Evolutionary conservation across 37 sponge, comb jelly and placozoan genomes (phyloP).

Genomic region (Dysidea cf. avara): DNA sequence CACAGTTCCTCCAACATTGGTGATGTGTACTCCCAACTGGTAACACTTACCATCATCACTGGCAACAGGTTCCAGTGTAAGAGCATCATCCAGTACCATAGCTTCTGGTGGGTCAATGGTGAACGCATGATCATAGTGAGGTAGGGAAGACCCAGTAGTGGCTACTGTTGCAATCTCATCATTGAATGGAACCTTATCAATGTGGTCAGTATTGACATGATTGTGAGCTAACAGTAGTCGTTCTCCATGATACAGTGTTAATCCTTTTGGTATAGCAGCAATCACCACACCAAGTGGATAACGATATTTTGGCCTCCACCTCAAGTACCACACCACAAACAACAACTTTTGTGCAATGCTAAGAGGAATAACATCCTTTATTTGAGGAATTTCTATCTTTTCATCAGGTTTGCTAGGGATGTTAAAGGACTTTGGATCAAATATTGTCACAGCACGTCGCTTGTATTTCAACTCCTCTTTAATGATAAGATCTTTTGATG

Average conservation of each 20-base stretch:
- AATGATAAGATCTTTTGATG: not conserved
- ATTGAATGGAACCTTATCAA: not conserved
- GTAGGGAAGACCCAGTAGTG: not conserved
- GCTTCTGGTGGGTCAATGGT: slow-evolving; percentile 77
- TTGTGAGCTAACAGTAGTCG: slow-evolving; percentile 26
- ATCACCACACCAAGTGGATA: slow-evolving; percentile 54
- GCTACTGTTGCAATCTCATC: not conserved
- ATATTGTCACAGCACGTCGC: slow-evolving; percentile 41
- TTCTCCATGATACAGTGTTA: slow-evolving; percentile 43
- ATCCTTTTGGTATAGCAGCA: slow-evolving; percentile 33
- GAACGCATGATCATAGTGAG: slow-evolving; percentile 30
- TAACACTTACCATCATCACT: slow-evolving; percentile 1
- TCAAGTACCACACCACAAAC: slow-evolving; percentile 46
- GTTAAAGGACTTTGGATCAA: slow-evolving; percentile 11
- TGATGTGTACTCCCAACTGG: slow-evolving; percentile 61
- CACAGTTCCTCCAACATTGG: slow-evolving; percentile 39
- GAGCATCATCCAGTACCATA: slow-evolving; percentile 65
- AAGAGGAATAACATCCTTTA: slow-evolving; percentile 49
- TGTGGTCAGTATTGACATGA: slow-evolving; percentile 3
- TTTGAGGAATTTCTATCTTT: slow-evolving; percentile 29
- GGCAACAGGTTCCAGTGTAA: slow-evolving; percentile 20
- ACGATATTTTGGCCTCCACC: slow-evolving; percentile 35
- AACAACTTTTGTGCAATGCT: slow-evolving; percentile 44
- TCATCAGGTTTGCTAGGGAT: not conserved
- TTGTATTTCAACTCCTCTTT: not conserved